Conservation (phyloP, 2,113 vertebrate genomes). For the Cyanoderma ruficeps region DNA sequence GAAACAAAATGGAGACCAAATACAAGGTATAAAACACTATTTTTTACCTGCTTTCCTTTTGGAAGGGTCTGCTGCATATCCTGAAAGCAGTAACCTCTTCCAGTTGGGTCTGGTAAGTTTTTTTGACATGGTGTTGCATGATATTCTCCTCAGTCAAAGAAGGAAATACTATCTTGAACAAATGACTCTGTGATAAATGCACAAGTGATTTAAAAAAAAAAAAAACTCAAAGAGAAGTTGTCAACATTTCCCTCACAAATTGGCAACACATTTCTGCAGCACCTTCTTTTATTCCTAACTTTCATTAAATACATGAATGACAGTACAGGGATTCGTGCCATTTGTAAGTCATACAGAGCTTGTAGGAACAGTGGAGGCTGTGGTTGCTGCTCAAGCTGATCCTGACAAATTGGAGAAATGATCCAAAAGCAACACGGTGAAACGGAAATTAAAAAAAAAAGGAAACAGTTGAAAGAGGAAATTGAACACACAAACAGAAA, state of each 20-base stretch:
- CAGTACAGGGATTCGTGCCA: not conserved
- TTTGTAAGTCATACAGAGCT: not conserved
- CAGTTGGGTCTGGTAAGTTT: not conserved
- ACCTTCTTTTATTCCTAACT: not conserved
- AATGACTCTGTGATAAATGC: not conserved
- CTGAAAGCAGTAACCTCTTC: not conserved
- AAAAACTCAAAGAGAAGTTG: not conserved
- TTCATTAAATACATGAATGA: not conserved
- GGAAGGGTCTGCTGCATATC: not conserved
- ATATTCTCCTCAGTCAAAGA: not conserved
- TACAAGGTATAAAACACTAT: not conserved
- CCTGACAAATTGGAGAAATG: not conserved
- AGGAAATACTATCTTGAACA: not conserved
- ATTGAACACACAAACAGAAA: conserved; percentile 8
- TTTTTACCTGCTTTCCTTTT: not conserved
- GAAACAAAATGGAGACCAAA: not conserved
- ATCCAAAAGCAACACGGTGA: not conserved
- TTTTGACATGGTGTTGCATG: not conserved
- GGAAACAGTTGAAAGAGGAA: not conserved
- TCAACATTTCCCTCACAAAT: conserved; percentile 13
- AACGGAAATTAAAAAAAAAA: not conserved
- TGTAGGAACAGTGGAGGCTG: not conserved
- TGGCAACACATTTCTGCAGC: not conserved
- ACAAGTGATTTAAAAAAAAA: not conserved
- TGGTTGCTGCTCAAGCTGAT: fast-evolving